Base-by-base conservation (phyloP, 1,140 invertebrate species). In the Temnothorax longispinosus region DNA sequence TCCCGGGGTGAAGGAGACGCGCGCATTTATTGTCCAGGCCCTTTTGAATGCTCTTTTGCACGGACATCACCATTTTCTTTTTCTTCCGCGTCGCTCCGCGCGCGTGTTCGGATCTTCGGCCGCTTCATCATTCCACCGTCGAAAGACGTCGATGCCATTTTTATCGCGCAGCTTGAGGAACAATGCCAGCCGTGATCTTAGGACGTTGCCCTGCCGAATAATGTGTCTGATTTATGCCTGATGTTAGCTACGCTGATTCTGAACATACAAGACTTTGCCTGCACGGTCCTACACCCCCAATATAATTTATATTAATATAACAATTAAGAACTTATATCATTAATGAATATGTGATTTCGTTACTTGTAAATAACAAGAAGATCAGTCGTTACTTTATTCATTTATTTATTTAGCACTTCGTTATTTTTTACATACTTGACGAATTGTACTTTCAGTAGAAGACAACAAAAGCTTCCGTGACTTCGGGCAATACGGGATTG, bases 1-100 rank as follows among this genome's bases (percentile, higher is more conserved):
- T 91, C 89, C 87, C 44, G 89, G 27, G 89, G 89, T 75, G 69
- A 86, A 38, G 69, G 67, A 86, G 89, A 90, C 89, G 89, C 81
- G 89, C 65, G 71, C 87, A 91, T 91, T 91, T 88, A 84, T 91
- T 88, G 89, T 90, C 62, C 82, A 47, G 32, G 32, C 2, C 8
- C 67, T 87, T 87, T 90, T 65, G 80, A 89, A 74, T 50, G 60
- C 7, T 27, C 74, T 41, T 47, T 54, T 71, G 27, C 82, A 52
- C 38, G 81, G 75, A 72, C 87, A 64, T 85, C 76, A 38, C 89
- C 76, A 90, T 60, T 85, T 67, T 18, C 27, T 52, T 69, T 72
- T 65, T 76, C 56, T 77, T 69, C 52, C 64, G 60, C 76, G 75
- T 81, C 56, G 7, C 38, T 71, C 44, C 74, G 15, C 38, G 18